A percentile compares a stretch with the other conserved stretches of the same genome.
These are phyloP conservation scores for Myrmecobius fasciatus DNA, from an alignment of 2,113 vertebrate genomes.

Conservation along the genomic window DNA sequence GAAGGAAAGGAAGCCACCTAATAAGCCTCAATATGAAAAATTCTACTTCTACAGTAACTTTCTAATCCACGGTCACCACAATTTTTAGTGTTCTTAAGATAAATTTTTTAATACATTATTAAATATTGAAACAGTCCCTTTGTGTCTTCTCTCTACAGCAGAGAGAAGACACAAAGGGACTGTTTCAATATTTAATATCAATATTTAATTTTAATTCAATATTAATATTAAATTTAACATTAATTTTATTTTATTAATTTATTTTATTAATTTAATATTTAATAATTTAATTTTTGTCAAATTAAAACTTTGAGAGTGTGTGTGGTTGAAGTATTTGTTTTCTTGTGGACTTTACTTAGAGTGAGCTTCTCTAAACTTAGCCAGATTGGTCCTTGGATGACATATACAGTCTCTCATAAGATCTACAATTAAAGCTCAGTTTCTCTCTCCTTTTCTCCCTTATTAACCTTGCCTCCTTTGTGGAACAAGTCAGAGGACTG, in stretches of 20 bases:
- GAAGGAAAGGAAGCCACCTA: neutral
- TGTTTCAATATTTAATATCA: too few relatives aligned
- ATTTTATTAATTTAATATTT: too few relatives aligned
- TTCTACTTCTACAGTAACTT: neutral
- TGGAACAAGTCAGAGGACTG: neutral
- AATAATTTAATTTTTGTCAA: too few relatives aligned
- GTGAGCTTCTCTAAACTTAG: neutral
- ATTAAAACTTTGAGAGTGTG: neutral
- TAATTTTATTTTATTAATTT: too few relatives aligned
- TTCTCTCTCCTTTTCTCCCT: neutral
- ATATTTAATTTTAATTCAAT: too few relatives aligned
- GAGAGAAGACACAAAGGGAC: too few relatives aligned
- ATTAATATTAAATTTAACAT: too few relatives aligned
- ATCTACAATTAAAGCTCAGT: neutral
- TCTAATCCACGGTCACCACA: neutral
- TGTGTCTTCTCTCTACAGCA: too few relatives aligned
- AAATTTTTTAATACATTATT: neutral
- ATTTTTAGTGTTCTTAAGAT: neutral
- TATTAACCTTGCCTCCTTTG: neutral
- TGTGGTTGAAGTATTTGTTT: neutral
- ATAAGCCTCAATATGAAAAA: neutral
- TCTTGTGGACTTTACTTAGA: neutral
- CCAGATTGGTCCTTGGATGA: neutral
- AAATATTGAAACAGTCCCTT: neutral
- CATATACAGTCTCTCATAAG: neutral